Evolutionary conservation across 2,888 invertebrate genomes (phyloP).

Genomic region (Lasioglossum leucozonium): DNA sequence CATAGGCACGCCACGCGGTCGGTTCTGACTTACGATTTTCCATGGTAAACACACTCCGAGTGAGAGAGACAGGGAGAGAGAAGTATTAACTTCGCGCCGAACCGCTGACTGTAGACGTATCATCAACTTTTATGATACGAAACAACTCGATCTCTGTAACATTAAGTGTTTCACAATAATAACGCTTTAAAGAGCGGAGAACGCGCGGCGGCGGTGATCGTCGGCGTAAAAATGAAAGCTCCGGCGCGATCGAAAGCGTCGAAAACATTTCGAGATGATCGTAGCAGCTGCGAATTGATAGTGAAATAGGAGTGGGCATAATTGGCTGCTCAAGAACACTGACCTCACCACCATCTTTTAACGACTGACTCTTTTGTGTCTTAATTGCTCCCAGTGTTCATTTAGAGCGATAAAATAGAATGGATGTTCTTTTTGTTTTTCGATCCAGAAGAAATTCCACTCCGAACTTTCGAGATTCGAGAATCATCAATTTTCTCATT

Average conservation of each 20-base stretch:
- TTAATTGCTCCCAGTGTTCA: background rate
- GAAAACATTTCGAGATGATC: background rate
- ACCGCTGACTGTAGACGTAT: constrained; percentile 25
- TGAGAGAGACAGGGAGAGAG: background rate
- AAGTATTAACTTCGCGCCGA: constrained; percentile 40
- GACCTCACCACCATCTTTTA: background rate
- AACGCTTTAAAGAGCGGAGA: background rate
- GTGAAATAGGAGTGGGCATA: background rate
- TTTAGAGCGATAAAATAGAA: too few species aligned
- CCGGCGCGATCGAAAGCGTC: background rate
- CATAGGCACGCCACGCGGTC: constrained; percentile 52
- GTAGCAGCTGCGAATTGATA: background rate
- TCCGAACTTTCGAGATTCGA: background rate
- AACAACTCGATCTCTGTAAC: constrained; percentile 7
- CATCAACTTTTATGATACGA: constrained; percentile 46
- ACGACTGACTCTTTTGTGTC: background rate
- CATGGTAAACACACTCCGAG: constrained; percentile 36
- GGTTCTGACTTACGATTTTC: constrained; percentile 54
- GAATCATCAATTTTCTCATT: too few species aligned
- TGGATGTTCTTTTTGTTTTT: too few species aligned
- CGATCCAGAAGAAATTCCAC: too few species aligned
- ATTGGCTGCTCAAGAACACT: background rate
- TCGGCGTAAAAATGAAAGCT: background rate
- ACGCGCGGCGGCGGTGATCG: background rate
- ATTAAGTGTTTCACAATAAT: constrained; percentile 38